Conservation (phyloP, 2,888 invertebrate genomes). For the Cheilosia grossa region DNA sequence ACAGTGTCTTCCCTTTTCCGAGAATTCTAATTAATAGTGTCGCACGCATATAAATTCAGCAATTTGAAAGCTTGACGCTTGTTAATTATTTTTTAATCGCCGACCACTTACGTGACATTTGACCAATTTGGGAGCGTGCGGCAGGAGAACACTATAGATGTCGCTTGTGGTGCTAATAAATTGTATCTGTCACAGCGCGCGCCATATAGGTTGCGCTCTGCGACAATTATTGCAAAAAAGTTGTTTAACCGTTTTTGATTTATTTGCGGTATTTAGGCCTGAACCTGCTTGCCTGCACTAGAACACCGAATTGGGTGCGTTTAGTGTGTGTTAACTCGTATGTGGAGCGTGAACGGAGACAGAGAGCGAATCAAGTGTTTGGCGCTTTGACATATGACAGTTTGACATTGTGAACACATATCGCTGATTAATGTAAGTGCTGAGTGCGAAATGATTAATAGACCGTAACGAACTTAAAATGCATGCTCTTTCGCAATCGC, state of each 20-base stretch:
- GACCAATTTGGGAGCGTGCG: conserved; percentile 45
- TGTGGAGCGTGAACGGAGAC: conserved; percentile 16
- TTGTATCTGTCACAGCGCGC: conserved; percentile 60
- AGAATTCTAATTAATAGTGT: conserved; percentile 64
- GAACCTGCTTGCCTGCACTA: conserved; percentile 24
- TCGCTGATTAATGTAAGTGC: conserved; percentile 50
- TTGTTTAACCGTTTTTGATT: conserved; percentile 65
- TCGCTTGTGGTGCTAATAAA: conserved; percentile 72
- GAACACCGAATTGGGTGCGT: conserved; percentile 34
- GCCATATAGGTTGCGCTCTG: conserved; percentile 36
- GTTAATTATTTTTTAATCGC: conserved; percentile 71
- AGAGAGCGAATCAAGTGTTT: conserved; percentile 38
- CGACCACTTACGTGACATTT: conserved; percentile 72
- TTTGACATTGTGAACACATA: conserved; percentile 54
- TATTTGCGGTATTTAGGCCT: conserved; percentile 55
- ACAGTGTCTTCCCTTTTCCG: conserved; percentile 39
- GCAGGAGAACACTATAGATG: conserved; percentile 55
- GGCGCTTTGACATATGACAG: conserved; percentile 64
- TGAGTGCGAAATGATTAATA: conserved; percentile 53
- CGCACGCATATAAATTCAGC: conserved; percentile 59
- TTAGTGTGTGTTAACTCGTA: conserved; percentile 40
- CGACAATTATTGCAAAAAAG: conserved; percentile 57
- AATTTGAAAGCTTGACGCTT: conserved; percentile 66
- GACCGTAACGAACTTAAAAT: conserved; percentile 59
- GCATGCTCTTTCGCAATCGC: conserved; percentile 21